Conservation (phyloP, 2,797 vertebrate species). For the Melanotaenia pygmaea region DNA sequence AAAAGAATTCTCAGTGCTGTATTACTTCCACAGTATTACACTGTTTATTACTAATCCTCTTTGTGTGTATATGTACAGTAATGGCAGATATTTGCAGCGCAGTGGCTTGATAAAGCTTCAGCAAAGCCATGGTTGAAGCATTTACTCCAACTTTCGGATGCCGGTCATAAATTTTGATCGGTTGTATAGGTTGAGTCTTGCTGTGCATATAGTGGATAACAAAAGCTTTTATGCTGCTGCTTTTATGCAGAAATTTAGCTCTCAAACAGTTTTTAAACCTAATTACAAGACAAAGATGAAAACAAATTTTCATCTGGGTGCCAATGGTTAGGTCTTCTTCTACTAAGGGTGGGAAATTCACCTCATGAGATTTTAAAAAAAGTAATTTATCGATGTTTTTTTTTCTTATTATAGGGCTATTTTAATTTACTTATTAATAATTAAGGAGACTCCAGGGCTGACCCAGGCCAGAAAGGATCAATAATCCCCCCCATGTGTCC, state of each 20-base stretch:
- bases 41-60: constrained; percentile 47
- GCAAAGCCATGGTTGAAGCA: constrained; percentile 32
- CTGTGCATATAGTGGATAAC: constrained; percentile 14
- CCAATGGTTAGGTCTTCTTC: background rate
- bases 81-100: constrained; percentile 38
- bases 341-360: too few species aligned
- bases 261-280: constrained; percentile 35
- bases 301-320: constrained; percentile 18
- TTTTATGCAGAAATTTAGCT: constrained; percentile 19
- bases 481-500: too few species aligned
- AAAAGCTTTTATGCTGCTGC: constrained; percentile 51
- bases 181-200: constrained; percentile 37
- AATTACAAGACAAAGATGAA: constrained; percentile 20
- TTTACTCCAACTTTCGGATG: constrained; percentile 19
- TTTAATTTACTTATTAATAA: too few species aligned
- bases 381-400: too few species aligned
- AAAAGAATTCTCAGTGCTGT: background rate
- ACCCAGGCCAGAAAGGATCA: too few species aligned
- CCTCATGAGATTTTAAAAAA: too few species aligned
- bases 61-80: constrained; percentile 43
- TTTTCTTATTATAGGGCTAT: too few species aligned
- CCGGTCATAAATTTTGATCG: constrained; percentile 39
- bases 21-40: background rate
- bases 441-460: too few species aligned
- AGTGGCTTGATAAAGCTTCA: constrained; percentile 59